Evolutionary conservation across 2,888 invertebrate species (phyloP).

Genomic region (Aelia acuminata): DNA sequence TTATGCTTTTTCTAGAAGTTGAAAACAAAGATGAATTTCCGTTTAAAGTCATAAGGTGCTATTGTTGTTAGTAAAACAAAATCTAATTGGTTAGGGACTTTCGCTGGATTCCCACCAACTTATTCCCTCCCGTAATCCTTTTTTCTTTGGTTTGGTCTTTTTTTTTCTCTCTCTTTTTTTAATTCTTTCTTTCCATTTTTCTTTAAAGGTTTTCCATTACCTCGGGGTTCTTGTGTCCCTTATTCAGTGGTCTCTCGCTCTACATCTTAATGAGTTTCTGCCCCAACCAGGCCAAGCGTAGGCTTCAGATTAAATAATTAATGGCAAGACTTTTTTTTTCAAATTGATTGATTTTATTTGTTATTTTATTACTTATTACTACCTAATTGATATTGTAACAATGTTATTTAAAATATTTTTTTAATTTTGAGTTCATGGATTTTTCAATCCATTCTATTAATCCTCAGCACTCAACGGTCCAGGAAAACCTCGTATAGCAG

Average conservation of each 20-base stretch:
- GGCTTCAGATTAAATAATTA: slow-evolving; percentile 15
- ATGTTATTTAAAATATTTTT: too few species aligned
- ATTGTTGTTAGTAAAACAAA: neutral
- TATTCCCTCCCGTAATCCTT: neutral
- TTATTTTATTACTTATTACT: too few species aligned
- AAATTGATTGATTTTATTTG: neutral
- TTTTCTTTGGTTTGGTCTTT: neutral
- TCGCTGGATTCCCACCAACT: neutral
- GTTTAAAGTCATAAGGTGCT: neutral
- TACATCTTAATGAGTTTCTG: slow-evolving; percentile 21
- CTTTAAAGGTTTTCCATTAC: slow-evolving; percentile 33
- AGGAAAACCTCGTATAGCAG: too few species aligned
- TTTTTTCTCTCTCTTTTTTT: neutral
- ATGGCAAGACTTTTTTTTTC: neutral
- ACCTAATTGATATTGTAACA: too few species aligned
- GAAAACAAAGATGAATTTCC: neutral
- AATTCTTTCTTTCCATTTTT: neutral
- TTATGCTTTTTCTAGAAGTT: neutral
- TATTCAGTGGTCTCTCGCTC: neutral
- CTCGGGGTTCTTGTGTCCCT: neutral
- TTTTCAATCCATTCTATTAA: too few species aligned
- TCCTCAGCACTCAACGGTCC: too few species aligned
- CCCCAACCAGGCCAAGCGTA: neutral
- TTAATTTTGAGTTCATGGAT: too few species aligned
- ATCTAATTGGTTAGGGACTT: slow-evolving; percentile 11